A percentile compares a stretch with the other conserved stretches of the same genome.
Evolutionary conservation across 2,113 vertebrate genomes (phyloP).

Genomic region (Bubo scandiacus): DNA sequence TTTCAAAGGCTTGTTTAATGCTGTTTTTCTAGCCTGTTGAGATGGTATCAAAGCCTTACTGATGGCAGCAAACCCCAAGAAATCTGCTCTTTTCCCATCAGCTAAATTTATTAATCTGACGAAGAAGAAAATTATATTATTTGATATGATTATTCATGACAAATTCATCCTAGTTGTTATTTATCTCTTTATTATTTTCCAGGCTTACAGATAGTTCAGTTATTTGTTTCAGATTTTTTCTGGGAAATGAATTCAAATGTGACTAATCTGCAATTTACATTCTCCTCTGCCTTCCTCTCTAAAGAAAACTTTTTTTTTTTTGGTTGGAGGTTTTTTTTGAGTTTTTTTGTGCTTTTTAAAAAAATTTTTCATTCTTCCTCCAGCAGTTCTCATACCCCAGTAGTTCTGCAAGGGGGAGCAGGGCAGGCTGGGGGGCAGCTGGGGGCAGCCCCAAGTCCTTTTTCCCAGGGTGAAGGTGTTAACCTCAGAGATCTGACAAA

Average conservation of each 20-base stretch:
- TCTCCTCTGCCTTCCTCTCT: neutral
- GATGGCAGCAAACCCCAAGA: neutral
- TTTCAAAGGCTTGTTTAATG: neutral
- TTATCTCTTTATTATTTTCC: neutral
- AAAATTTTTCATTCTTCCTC: neutral
- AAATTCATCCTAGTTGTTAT: neutral
- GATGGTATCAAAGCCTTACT: neutral
- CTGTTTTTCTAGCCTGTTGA: neutral
- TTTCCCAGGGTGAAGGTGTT: neutral
- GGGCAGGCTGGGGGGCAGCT: neutral
- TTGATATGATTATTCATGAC: neutral
- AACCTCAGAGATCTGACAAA: neutral
- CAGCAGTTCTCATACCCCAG: neutral
- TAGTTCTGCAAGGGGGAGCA: neutral
- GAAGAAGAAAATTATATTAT: neutral
- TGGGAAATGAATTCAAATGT: neutral
- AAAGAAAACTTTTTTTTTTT: neutral
- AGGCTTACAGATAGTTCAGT: neutral
- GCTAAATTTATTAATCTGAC: neutral
- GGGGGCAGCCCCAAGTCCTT: neutral
- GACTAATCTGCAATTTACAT: neutral
- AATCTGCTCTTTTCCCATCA: neutral
- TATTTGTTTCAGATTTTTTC: neutral
- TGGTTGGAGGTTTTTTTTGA: neutral
- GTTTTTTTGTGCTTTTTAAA: neutral